phyloP scores from a whole-genome alignment of 2,888 invertebrate genomes.

The Dicycla oo region DNA sequence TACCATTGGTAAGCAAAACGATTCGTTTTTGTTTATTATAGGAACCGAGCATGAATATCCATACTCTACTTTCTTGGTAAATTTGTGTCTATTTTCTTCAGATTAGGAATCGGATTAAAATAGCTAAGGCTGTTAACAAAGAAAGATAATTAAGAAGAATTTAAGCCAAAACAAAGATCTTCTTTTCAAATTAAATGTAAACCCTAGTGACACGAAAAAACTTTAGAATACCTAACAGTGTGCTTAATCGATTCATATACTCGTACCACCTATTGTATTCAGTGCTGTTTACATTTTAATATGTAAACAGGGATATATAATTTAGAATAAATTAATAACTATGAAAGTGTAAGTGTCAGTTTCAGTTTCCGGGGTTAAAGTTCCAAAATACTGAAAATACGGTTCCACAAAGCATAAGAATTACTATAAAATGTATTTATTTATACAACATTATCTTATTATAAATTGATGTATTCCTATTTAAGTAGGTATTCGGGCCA shows the following conservation, averaged over 20 bases:
- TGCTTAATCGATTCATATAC: constrained; percentile 18
- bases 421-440: not conserved
- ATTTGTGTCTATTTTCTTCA: not conserved
- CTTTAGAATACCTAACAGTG: constrained; percentile 17
- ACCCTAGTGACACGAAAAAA: not conserved
- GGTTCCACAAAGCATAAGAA: not conserved
- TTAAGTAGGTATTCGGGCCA: not conserved
- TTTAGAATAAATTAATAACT: constrained; percentile 51
- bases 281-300: constrained; percentile 47
- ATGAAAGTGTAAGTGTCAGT: constrained; percentile 26
- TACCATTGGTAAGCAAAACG: too few species aligned
- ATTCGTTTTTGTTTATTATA: too few species aligned
- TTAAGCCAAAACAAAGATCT: not conserved
- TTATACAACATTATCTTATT: not conserved
- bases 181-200: not conserved
- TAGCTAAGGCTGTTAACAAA: not conserved
- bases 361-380: constrained; percentile 19
- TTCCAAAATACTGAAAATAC: constrained; percentile 18
- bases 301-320: constrained; percentile 33
- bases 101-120: not conserved
- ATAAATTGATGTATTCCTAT: not conserved
- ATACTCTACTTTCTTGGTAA: not conserved
- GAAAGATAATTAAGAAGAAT: not conserved
- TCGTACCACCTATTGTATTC: constrained; percentile 55
- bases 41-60: too few species aligned